Base-by-base conservation (phyloP, 2,797 vertebrate species). In the Pogoniulus pusillus region DNA sequence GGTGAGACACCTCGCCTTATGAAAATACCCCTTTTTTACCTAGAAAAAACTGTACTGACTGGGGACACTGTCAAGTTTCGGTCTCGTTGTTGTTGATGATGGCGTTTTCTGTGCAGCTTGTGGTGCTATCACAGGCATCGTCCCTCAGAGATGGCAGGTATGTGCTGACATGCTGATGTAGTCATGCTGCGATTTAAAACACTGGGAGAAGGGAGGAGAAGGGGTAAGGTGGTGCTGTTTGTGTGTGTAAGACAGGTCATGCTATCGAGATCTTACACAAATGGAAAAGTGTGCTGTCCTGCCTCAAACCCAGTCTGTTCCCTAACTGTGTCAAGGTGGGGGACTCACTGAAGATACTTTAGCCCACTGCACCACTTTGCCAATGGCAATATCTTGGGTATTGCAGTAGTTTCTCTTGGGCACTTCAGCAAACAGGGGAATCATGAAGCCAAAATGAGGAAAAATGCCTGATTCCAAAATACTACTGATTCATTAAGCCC, bases 141-240 rank as follows among this genome's bases (percentile, higher is more conserved):
- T 29, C 13, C 12, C 29, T 60, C 34, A 35, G 57, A 62, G 68
- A 24, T 59, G 60, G 57, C 43, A 51, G 53, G 57, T 34, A 27
- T 0, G 3, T 49, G 71, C 24, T n/a, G 32, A 65, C 1, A 1
- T 29, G 32, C 54, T 6, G 4, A 11, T n/a, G 7, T 0, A 10
- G 73, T 34, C 16, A 5, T 3, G 12, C 74, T 76, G 57, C 59
- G n/a, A 53, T 62, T 51, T 34, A 27, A 54, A 71, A 30, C 24
- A 12, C 35, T 2, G 9, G 32, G 35, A 60, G 62, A 34, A 82
- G 18, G 64, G 27, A 37, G n/a, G 15, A 62, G 7, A 53, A 23
- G 15, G 62, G 10, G 39, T 23, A 70, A 43, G 30, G 26, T 64
- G 63, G 23, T 65, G 54, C 63, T 29, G 37, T 54, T 37, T 15